Evolutionary conservation across 2,888 invertebrate genomes (phyloP).

Genomic region (Augochlorella aurata): DNA sequence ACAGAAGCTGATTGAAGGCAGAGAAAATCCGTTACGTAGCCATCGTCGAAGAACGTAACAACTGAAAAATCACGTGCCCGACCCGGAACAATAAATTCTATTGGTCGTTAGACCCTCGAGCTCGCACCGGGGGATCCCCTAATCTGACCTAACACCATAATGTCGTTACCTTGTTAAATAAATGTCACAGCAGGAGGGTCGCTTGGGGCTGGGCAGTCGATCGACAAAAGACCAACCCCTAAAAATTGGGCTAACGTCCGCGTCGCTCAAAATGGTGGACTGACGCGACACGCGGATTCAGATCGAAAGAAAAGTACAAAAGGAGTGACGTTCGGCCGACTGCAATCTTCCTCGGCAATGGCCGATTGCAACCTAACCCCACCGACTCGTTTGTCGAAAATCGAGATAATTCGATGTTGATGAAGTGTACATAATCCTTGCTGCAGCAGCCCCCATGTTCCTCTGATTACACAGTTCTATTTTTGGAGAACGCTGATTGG

Average conservation of each 20-base stretch:
- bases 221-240: slow-evolving; percentile 72
- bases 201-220: slow-evolving; percentile 63
- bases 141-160: slow-evolving; percentile 76
- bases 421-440: slow-evolving; percentile 11
- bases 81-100: slow-evolving; percentile 73
- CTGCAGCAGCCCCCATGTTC: neutral
- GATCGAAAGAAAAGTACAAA: slow-evolving; percentile 39
- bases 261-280: slow-evolving; percentile 75
- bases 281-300: slow-evolving; percentile 20
- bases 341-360: slow-evolving; percentile 50
- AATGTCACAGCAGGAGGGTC: slow-evolving; percentile 75
- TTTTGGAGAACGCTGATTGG: slow-evolving; percentile 1
- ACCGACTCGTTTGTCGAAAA: slow-evolving; percentile 17
- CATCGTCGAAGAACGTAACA: slow-evolving; percentile 54
- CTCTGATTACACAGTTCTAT: neutral
- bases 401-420: slow-evolving; percentile 34
- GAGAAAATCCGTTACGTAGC: slow-evolving; percentile 52
- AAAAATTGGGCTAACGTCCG: slow-evolving; percentile 76
- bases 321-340: slow-evolving; percentile 41
- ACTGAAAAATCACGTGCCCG: slow-evolving; percentile 67
- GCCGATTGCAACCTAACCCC: slow-evolving; percentile 47
- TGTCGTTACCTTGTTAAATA: slow-evolving; percentile 79
- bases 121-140: slow-evolving; percentile 74
- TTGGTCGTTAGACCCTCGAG: slow-evolving; percentile 75
- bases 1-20: slow-evolving; percentile 13